phyloP scores from a whole-genome alignment of 2,797 vertebrate genomes.

The Orientallactaga sibirica region DNA sequence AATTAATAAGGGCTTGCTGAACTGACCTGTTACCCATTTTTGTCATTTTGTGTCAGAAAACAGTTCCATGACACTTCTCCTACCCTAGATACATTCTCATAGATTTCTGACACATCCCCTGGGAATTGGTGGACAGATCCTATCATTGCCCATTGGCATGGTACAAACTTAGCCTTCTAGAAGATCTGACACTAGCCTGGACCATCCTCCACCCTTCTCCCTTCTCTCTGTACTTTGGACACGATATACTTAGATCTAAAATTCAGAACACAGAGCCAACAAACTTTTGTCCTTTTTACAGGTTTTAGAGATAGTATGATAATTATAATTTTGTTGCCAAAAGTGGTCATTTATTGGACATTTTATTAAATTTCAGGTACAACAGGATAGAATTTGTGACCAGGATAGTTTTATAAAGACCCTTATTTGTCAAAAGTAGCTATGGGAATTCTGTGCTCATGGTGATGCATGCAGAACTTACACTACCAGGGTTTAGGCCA shows the following conservation, averaged over 20 bases:
- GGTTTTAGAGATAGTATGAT: background rate
- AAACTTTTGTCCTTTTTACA: background rate
- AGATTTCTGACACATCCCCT: background rate
- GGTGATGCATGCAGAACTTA: background rate
- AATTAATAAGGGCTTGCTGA: background rate
- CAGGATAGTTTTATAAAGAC: background rate
- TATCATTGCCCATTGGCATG: background rate
- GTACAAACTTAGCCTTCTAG: background rate
- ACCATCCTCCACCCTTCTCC: background rate
- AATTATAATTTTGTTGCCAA: background rate
- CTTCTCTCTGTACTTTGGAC: background rate
- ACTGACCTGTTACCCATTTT: background rate
- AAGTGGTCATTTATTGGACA: background rate
- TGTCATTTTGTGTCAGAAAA: background rate
- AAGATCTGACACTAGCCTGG: background rate
- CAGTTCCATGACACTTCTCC: background rate
- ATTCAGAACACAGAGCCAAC: background rate
- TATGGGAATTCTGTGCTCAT: background rate
- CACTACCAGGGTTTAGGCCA: background rate
- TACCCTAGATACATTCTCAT: background rate
- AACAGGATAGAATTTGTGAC: constrained; percentile 6
- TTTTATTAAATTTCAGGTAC: background rate
- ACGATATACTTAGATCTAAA: constrained; percentile 20
- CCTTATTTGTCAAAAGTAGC: background rate
- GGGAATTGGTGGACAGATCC: background rate